Base-by-base conservation (phyloP, 2,888 invertebrate genomes). In the Rosalia funebris region DNA sequence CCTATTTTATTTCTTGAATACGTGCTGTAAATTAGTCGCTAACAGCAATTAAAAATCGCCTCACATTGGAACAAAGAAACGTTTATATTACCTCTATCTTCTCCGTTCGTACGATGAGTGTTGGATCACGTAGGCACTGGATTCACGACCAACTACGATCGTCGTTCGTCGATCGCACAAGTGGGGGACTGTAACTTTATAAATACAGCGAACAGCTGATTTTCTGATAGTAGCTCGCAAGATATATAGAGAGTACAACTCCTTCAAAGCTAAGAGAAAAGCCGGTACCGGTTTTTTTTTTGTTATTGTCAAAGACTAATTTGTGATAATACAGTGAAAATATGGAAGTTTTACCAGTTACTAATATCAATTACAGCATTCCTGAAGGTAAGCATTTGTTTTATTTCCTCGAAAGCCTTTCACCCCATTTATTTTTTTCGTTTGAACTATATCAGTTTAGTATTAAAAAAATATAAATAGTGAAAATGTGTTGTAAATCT, bases 311-410 rank as follows among this genome's bases (percentile, higher is more conserved):
- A 50, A 44, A 36, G 46, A 55, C 25, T 50, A 45, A 83, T 68
- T 60, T 57, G 57, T 63, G 54, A 65, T 63, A 56, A 25, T 44
- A 52, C 47, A 63, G 55, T 58, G 41, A 83, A 86, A 82, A 20
- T 15, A 91, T 91, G 91, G 91, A 91, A 86, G 89, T 91, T 83
- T 86, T 91, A 82, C 88, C 90, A 81, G 88, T 90, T 81, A 88
- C 88, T 82, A 91, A 87, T 84, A 89, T 90, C 81, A 88, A 89
- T 84, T 91, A 91, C 85, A 71, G 65, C 64, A 70, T 65, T 47
- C 62, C 63, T 47, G 63, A 71, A 71, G 73, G 73, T 74, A 65
- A 48, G 67, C 54, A 54, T 47, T 15, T 37, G 34, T 54, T 56
- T 53, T 42, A 60, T 52, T 47, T 17, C 19, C 56, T 47, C 9